phyloP scores from a whole-genome alignment of 2,113 vertebrate genomes.

The Saccopteryx leptura region DNA sequence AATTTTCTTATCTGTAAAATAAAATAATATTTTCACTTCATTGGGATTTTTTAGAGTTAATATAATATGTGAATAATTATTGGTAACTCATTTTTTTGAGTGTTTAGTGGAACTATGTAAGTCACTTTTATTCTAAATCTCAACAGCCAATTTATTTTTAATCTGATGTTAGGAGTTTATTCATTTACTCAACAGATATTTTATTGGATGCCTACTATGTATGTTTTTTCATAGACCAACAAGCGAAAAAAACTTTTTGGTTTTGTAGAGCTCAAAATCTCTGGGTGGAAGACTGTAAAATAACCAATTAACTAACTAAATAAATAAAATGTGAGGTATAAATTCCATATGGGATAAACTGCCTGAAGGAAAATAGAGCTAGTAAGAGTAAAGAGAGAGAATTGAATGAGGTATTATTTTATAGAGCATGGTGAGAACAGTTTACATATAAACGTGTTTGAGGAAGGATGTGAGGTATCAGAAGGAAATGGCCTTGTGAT shows the following conservation, averaged over 20 bases:
- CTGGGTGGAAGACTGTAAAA: neutral
- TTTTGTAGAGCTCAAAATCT: neutral
- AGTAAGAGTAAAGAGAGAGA: neutral
- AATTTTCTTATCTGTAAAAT: neutral
- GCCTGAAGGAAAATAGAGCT: neutral
- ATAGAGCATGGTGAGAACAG: neutral
- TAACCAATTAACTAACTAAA: neutral
- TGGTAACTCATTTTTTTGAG: neutral
- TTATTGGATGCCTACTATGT: neutral
- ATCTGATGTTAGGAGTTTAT: conserved; percentile 22
- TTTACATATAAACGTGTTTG: neutral
- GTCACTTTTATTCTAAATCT: conserved; percentile 24
- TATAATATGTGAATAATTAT: neutral
- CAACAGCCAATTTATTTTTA: conserved; percentile 36
- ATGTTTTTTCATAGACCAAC: neutral
- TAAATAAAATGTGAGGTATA: neutral
- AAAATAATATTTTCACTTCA: neutral
- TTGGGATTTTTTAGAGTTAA: neutral
- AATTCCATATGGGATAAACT: neutral
- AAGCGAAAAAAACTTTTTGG: neutral
- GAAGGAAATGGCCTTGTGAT: neutral
- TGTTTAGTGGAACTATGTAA: neutral
- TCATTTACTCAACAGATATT: neutral
- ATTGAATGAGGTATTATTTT: neutral
- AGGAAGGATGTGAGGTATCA: neutral